Base-by-base conservation (phyloP, 2,797 vertebrate species). In the Myotis myotis region DNA sequence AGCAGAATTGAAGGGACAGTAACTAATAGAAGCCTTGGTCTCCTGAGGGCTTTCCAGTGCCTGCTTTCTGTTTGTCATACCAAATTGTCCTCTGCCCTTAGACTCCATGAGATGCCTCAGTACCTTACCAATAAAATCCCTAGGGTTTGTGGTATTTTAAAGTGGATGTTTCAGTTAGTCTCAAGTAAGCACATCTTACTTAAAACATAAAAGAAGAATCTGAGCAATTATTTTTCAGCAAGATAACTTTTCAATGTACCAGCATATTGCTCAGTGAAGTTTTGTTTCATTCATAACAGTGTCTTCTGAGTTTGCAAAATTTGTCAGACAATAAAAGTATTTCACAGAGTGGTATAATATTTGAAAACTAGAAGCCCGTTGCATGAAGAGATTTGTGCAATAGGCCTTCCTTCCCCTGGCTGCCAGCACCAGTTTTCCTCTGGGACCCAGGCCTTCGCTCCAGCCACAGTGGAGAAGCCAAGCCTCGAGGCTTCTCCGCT, bases 291-390 rank as follows among this genome's bases (percentile, higher is more conserved):
- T 94, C 70, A 75, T 16, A 41, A 33, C 28, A 87, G 53, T 62
- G 13, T 28, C 51, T 80, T 79, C 55, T 89, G 75, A 93, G 75
- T 83, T 93, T 44, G 64, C 19, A 53, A 89, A 89, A 86, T 8
- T 86, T n/a, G 38, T 4, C 25, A 88, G 38, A 74, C 68, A 89
- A 85, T 76, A 90, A 87, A 60, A 87, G 47, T 64, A 78, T 68
- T 94, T 93, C 62, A 82, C 44, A 91, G n/a, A 78, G 75, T 64
- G 74, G 68, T 80, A 84, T 88, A 70, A 89, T 75, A 51, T 62
- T 86, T 66, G 25, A 79, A n/a, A 90, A 44, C 41, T 44, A 44
- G 41, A 44, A 41, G 41, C 41, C 41, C 2, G 0, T 10, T 44
- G 41, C 41, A 44, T 44, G 9, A 44, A 44, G 41, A 44, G 41